Evolutionary conservation across 1,140 invertebrate species (phyloP), one percentile per base, ranked within the genome.

Genomic region (Panagrolaimus sp.): DNA sequence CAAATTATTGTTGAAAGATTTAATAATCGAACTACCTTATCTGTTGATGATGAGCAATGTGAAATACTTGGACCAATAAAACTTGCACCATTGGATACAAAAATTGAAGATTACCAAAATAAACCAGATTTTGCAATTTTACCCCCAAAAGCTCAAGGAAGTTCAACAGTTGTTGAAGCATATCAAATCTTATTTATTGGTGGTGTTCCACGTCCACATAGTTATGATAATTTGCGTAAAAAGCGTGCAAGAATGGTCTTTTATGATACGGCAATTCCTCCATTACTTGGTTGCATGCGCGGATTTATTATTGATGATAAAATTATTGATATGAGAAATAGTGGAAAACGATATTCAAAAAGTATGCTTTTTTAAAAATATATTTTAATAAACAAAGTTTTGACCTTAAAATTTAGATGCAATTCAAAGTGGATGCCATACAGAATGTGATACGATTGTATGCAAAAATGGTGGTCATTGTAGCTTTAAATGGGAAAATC

Each of bases 401-500:
- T 38, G 7, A 38, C n/a, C n/a, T n/a, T n/a, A 38, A 38, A 67
- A 62, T 73, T 64, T 13, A 73, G 76, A 77, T n/a, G 63, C 75
- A n/a, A 63, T 77, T 25, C 70, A 66, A 63, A 73, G 25, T 45
- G 75, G 75, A 9, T 77, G 75, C 63, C 44, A 71, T 64, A 77
- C 72, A 25, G 66, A 72, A 14, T 77, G 75, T 47, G 77, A 77
- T 46, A 61, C 65, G 16, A 47, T 77, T 25, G n/a, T 62, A 14
- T 77, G 75, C 51, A 66, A 75, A 11, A 77, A 77, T 63, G 71
- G 75, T 38, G 75, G 75, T 1, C 76, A 78, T 45, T 77, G 75
- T 47, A 63, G 77, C 2, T 74, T 78, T 31, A 57, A 78, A 23
- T 76, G 74, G 74, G 48, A 74, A 64, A 68, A 76, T 23, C 62